A percentile compares a stretch with the other conserved stretches of the same genome.
phyloP scores from a whole-genome alignment of 2,888 invertebrate genomes.

The Hypena proboscidalis region DNA sequence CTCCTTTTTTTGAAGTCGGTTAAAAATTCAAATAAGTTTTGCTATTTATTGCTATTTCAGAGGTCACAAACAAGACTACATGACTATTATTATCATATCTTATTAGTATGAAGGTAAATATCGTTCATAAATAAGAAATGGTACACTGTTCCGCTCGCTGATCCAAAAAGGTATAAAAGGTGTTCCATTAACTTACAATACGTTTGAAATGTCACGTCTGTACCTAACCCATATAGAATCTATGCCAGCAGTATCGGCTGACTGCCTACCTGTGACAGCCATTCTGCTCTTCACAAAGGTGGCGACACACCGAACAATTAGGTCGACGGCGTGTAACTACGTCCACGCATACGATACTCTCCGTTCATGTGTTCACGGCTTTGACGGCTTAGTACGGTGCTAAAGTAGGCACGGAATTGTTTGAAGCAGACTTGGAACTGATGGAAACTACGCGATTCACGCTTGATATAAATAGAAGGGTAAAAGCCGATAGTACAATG shows the following conservation, averaged over 20 bases:
- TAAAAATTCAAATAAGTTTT: no score
- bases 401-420: conserved; percentile 4
- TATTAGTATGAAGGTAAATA: no score
- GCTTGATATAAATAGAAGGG: conserved; percentile 1
- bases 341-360: conserved; percentile 18
- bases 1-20: no score
- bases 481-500: conserved; percentile 1
- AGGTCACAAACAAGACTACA: no score
- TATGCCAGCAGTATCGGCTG: conserved; percentile 2
- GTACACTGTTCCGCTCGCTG: no score
- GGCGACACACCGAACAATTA: conserved; percentile 30
- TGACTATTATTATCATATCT: no score
- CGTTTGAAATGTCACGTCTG: not conserved
- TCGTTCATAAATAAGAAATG: no score
- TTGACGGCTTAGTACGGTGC: conserved; percentile 31
- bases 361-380: conserved; percentile 27
- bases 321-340: conserved; percentile 20
- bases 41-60: no score
- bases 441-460: not conserved
- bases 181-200: no score
- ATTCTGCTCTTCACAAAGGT: conserved; percentile 34
- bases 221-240: not conserved
- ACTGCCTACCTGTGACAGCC: conserved; percentile 17
- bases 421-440: conserved; percentile 1
- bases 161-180: no score